Base-by-base conservation (phyloP, 2,797 vertebrate species). In the Strix occidentalis region DNA sequence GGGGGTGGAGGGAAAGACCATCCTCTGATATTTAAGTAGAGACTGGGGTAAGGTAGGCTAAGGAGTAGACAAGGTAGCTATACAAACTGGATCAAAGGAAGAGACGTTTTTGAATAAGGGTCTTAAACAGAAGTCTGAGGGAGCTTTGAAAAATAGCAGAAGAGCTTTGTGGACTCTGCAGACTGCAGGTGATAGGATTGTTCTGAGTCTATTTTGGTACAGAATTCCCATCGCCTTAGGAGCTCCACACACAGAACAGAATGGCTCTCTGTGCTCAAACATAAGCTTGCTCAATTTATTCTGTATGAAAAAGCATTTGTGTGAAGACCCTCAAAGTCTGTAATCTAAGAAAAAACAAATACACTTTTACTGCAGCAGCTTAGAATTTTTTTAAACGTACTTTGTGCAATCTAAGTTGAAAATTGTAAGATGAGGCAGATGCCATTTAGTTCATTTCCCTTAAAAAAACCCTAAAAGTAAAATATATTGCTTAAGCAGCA, bases 401-500 rank as follows among this genome's bases (percentile, higher is more conserved):
- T 94, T 95, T 78, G 48, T 93, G 76, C 92, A 94, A 90, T 89
- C 88, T 88, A 92, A 95, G 85, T 93, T 92, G 89, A 96, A 96
- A 93, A 95, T 78, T 84, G 26, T 95, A 96, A 89, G 79, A 94
- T 88, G 76, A 96, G 81, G 87, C 95, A 96, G 95, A 93, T 96
- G 96, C 61, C 94, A 84, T 92, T 96, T 87, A 84, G 87, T 90
- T 97, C 25, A 31, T 95, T 96, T 96, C 76, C 37, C 78, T 95
- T 92, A 84, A 96, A 96, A 95, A 82, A 80, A 69, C 72, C 65
- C 87, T 97, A 96, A 96, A 97, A 96, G 85, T 94, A 97, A 97
- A 97, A 95, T 92, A 89, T 92, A 87, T 71, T 90, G 41, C 84
- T 71, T 89, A 94, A 91, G 88, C 94, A 94, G 91, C 88, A 97